Percentiles rank a stretch among this genome's conserved stretches.
These are phyloP conservation scores for Umimayanthus kanabou DNA, from an alignment of 92 coral and sea anemone species.

Conservation along the genomic window DNA sequence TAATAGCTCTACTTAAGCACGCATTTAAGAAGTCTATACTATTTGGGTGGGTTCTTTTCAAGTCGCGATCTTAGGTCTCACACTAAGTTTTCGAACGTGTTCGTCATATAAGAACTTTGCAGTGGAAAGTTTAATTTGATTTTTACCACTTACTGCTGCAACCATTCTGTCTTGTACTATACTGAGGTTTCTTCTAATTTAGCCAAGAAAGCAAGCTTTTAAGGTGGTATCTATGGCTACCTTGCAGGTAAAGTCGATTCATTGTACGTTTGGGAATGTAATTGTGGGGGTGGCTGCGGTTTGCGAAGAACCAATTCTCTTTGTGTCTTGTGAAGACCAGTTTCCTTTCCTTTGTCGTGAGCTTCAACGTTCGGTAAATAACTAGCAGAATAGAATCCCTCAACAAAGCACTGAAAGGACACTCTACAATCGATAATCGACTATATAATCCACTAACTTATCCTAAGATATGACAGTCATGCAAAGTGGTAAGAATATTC, in stretches of 20 bases:
- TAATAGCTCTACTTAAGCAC: conserved; percentile 15
- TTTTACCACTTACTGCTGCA: neutral
- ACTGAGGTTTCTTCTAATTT: neutral
- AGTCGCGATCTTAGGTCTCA: neutral
- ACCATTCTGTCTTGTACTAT: neutral
- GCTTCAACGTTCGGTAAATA: neutral
- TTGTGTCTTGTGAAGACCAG: neutral
- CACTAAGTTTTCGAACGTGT: neutral
- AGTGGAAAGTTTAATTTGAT: neutral
- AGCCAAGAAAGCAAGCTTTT: neutral
- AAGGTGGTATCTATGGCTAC: conserved; percentile 10
- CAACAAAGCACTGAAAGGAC: neutral
- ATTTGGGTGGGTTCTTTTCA: conserved; percentile 37
- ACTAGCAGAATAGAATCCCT: neutral
- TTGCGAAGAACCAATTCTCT: neutral
- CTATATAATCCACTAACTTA: neutral
- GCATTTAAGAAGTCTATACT: neutral
- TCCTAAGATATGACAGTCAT: neutral
- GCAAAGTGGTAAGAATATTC: neutral
- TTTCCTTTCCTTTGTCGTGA: neutral
- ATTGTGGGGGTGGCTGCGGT: neutral
- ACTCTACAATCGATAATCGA: neutral
- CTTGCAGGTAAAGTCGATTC: conserved; percentile 8
- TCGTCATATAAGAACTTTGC: neutral
- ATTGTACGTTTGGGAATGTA: conserved; percentile 3